phyloP scores from a whole-genome alignment of 2,113 vertebrate genomes.

The Myanophis thanlyinensis region DNA sequence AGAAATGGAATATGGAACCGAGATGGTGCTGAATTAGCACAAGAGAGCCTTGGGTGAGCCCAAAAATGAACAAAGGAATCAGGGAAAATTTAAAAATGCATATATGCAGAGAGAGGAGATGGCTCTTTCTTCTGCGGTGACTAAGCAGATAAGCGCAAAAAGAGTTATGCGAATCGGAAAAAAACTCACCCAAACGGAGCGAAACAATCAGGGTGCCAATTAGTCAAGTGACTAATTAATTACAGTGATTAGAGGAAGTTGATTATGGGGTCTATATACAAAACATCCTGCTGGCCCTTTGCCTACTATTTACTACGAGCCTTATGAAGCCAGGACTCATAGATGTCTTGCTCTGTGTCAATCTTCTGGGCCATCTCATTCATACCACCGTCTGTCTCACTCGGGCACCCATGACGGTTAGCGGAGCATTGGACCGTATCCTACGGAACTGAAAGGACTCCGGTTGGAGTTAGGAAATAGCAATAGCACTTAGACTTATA shows the following conservation, averaged over 20 bases:
- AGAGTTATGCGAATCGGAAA: conserved; percentile 36
- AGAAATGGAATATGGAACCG: conserved; percentile 1
- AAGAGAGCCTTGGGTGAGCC: neutral
- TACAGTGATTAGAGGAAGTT: conserved; percentile 34
- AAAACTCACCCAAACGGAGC: conserved; percentile 29
- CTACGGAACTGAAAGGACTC: neutral
- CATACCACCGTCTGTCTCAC: neutral
- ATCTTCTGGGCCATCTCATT: neutral
- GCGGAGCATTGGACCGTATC: neutral
- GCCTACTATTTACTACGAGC: neutral
- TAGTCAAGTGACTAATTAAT: conserved; percentile 54
- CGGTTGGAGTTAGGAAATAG: too few species aligned
- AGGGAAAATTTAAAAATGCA: neutral
- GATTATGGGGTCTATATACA: neutral
- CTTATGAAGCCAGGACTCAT: neutral
- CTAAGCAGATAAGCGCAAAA: conserved; percentile 7
- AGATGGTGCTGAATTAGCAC: neutral
- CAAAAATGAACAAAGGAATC: neutral
- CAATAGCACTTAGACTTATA: too few species aligned
- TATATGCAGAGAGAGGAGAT: neutral
- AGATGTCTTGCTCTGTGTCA: neutral
- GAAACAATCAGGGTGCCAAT: conserved; percentile 41
- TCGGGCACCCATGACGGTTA: neutral
- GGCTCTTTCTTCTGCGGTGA: conserved; percentile 24
- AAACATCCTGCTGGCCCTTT: neutral